Evolutionary conservation across 2,888 invertebrate species (phyloP).

Genomic region (Ditula angustiorana): DNA sequence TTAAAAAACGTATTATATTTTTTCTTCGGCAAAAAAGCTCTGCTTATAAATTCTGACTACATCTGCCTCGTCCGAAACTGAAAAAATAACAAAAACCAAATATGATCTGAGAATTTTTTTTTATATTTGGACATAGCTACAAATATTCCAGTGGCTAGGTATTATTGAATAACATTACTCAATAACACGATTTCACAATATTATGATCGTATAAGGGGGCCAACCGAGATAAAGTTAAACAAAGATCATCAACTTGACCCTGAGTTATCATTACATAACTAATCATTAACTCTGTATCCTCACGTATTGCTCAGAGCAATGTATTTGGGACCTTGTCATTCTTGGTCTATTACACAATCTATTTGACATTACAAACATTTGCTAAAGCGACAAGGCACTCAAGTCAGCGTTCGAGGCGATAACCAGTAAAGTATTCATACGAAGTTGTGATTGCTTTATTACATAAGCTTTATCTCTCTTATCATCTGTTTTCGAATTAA

Average conservation of each 20-base stretch:
- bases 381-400: not conserved
- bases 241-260: not conserved
- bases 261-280: not conserved
- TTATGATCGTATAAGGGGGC: not conserved
- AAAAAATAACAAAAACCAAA: too few species aligned
- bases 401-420: not conserved
- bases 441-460: not conserved
- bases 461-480: not conserved
- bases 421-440: not conserved
- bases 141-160: not conserved
- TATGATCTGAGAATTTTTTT: too few species aligned
- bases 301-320: not conserved
- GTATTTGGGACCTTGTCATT: not conserved
- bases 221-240: not conserved
- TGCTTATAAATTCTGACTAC: too few species aligned
- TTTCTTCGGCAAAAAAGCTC: too few species aligned
- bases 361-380: not conserved
- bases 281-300: not conserved
- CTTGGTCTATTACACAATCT: not conserved
- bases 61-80: too few species aligned
- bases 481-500: not conserved
- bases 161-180: not conserved
- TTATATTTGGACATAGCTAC: too few species aligned
- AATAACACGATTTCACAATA: not conserved
- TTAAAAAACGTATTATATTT: too few species aligned